These are phyloP conservation scores for Autographa pulchrina DNA, from an alignment of 2,888 invertebrate species.

Conservation along the genomic window DNA sequence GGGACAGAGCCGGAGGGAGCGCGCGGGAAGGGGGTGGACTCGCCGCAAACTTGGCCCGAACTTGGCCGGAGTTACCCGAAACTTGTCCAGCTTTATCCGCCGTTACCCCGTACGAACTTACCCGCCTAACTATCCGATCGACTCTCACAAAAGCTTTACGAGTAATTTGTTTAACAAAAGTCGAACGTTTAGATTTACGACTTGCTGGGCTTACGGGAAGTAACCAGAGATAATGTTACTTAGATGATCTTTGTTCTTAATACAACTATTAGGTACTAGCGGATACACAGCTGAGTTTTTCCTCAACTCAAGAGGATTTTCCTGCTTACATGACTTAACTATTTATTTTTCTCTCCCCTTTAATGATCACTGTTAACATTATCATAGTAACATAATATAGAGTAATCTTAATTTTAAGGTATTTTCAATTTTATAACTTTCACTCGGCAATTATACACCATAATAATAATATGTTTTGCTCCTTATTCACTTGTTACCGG, in stretches of 20 bases:
- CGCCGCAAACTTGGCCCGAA: conserved; percentile 69
- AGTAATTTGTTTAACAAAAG: conserved; percentile 82
- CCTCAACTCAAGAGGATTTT: background rate
- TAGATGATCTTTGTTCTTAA: conserved; percentile 18
- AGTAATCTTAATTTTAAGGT: no score
- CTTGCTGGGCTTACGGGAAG: conserved; percentile 52
- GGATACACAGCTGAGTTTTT: background rate
- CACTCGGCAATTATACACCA: no score
- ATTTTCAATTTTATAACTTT: no score
- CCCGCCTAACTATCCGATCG: conserved; percentile 75
- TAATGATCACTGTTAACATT: no score
- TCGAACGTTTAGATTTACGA: conserved; percentile 68
- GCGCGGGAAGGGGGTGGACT: conserved; percentile 33
- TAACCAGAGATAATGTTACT: conserved; percentile 19
- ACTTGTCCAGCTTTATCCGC: conserved; percentile 76
- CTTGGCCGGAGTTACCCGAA: conserved; percentile 61
- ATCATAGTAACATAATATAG: no score
- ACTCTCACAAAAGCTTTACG: conserved; percentile 78
- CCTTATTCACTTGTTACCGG: no score
- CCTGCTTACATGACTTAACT: no score
- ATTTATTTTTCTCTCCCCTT: no score
- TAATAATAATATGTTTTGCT: no score
- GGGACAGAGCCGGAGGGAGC: conserved; percentile 65
- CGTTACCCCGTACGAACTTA: conserved; percentile 58
- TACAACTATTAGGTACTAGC: background rate